Conservation (phyloP, 2,888 invertebrate species). For the Agrochola litura region DNA sequence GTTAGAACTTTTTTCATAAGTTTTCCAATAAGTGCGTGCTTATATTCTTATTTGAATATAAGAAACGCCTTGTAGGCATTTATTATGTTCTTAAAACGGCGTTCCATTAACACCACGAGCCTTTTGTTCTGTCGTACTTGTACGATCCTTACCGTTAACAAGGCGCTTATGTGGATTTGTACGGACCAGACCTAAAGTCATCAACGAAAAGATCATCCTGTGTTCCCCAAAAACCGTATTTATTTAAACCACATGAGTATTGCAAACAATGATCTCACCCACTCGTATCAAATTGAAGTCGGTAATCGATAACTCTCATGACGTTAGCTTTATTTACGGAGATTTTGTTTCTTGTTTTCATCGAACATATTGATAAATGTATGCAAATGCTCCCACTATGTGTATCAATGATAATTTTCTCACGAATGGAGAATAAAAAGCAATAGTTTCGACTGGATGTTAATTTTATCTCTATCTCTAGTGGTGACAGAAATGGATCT, state of each 20-base stretch:
- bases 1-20: neutral
- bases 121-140: neutral
- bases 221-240: conserved; percentile 14
- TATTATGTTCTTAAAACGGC: neutral
- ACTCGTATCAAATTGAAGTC: conserved; percentile 50
- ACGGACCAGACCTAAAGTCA: neutral
- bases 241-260: conserved; percentile 32
- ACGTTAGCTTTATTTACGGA: conserved; percentile 47
- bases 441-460: neutral
- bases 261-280: conserved; percentile 56
- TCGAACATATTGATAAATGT: conserved; percentile 25
- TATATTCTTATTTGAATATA: neutral
- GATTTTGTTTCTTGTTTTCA: conserved; percentile 34
- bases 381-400: neutral
- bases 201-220: neutral
- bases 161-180: neutral
- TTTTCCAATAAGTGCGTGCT: neutral
- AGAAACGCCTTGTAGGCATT: neutral
- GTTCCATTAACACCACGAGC: neutral
- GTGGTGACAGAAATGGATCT: conserved; percentile 10
- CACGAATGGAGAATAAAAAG: neutral
- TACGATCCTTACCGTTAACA: neutral
- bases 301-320: conserved; percentile 43
- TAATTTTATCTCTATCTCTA: neutral
- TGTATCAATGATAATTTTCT: conserved; percentile 1